Conservation (phyloP, 2,888 invertebrate species). For the Pelosia muscerda region DNA sequence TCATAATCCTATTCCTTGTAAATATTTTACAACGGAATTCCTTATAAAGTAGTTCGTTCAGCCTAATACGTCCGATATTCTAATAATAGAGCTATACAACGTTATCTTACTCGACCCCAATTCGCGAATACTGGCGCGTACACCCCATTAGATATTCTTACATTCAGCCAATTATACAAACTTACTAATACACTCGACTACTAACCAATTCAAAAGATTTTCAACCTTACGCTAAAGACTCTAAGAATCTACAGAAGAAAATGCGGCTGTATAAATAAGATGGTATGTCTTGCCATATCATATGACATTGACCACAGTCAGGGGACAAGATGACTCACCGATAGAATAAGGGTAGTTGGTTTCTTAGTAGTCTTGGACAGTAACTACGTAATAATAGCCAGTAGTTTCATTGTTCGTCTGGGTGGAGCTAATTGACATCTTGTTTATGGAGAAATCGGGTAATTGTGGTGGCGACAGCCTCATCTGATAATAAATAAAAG, state of each 20-base stretch:
- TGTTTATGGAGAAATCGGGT: conserved; percentile 33
- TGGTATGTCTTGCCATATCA: conserved; percentile 45
- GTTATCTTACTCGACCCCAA: conserved; percentile 53
- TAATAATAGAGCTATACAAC: conserved; percentile 55
- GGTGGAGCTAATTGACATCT: conserved; percentile 33
- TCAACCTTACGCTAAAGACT: background rate
- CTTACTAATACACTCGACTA: conserved; percentile 5
- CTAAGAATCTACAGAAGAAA: conserved; percentile 7
- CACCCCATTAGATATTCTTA: conserved; percentile 65
- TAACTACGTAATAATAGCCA: conserved; percentile 40
- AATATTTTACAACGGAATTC: background rate
- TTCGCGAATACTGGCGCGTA: conserved; percentile 56
- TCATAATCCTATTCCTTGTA: too few relatives aligned
- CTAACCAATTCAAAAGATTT: conserved; percentile 3
- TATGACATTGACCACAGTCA: conserved; percentile 69
- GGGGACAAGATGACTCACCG: conserved; percentile 58
- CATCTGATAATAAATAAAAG: background rate
- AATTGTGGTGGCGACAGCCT: conserved; percentile 17
- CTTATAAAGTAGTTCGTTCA: conserved; percentile 23
- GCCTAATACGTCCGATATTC: conserved; percentile 41
- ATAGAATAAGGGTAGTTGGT: conserved; percentile 41
- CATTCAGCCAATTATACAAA: conserved; percentile 50
- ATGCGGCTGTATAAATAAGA: conserved; percentile 3
- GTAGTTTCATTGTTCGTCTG: conserved; percentile 42
- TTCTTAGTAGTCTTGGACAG: conserved; percentile 47